Base-by-base conservation (phyloP, 2,888 invertebrate species). In the Megaustenia siamemsis region DNA sequence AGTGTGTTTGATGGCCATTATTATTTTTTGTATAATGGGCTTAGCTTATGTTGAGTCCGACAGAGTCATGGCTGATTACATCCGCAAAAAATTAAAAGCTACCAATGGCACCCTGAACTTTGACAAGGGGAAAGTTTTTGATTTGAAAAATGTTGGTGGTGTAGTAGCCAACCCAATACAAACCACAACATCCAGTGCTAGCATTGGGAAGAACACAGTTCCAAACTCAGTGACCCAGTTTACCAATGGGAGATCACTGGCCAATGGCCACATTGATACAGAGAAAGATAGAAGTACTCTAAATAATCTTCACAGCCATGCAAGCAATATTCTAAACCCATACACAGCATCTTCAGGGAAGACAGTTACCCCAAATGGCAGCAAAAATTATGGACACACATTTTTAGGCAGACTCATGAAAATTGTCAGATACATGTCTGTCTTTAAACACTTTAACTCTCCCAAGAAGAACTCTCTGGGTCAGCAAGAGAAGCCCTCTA, bases 31-130 rank as follows among this genome's bases (percentile, higher is more conserved):
- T 90, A 95, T 96, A 45, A 91, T 96, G 85, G 95, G 96, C 53
- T 95, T 96, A 56, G 96, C 96, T 0, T 95, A 96, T 88, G 95
- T 97, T 68, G 97, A 97, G 90, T 96, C 96, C 0, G 96, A 96
- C 89, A 95, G 96, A 75, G 94, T 96, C 86, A 95, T 92, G 63
- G 91, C 92, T 6, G 93, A 93, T 85, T 91, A 93, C 69, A 89
- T 93, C 75, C 88, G 90, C 82, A 89, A 92, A 71, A 91, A 91
- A 85, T 89, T 90, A 10, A 89, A 90, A 83, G 88, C 90, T 73
- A 89, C 87, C 81, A 89, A 87, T 53, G 1, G 94, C 96, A 83
- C 96, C 93, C 94, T 96, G 83, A 94, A 96, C 79, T 95, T 95
- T 87, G 95, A 95, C 84, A 95, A 95, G 40, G 93, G 94, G 73